Evolutionary conservation across 2,888 invertebrate genomes (phyloP), one percentile per base, ranked within the genome.

Genomic region (Geophilus truncorum): DNA sequence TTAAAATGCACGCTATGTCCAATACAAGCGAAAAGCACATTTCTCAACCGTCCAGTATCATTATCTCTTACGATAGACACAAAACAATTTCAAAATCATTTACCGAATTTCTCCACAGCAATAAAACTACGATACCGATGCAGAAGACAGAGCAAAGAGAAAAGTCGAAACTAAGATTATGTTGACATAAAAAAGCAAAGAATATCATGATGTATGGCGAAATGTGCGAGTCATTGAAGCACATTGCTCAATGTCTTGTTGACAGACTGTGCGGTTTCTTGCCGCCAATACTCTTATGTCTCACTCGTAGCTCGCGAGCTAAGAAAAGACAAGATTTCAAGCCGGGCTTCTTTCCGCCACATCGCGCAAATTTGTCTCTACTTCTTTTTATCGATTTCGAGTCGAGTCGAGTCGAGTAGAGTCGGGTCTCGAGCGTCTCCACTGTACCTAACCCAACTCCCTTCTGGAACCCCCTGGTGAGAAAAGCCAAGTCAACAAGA

Each of bases 211-310:
- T 57, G 18, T 21, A 57, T 57, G 9, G 57, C 15, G 57, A 57
- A 57, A 57, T 21, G 15, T 57, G 21, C 23, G 57, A 57, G 57
- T 57, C 57, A 57, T 57, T 57, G 15, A 57, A 57, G 57, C 57
- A 57, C 57, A 57, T 57, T 57, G 57, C 57, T 57, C 57, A 57
- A 57, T 57, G 57, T 57, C 57, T 57, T 57, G 57, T 57, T 57
- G 57, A 57, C 57, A 57, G 57, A 57, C 57, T 57, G 23, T 23
- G 57, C 57, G 57, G 57, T 57, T 57, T 15, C 57, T 57, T 57
- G 57, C 18, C 57, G 57, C 57, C 57, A 57, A 57, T 57, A 57
- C 57, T 57, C 57, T 57, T 57, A 18, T 57, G 57, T 57, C 57
- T 57, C 57, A 57, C 57, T 57, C 57, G 23, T 6, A n/a, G 34